These are phyloP conservation scores for Cotesia vestalis DNA, from an alignment of 1,140 invertebrate species.

Conservation along the genomic window DNA sequence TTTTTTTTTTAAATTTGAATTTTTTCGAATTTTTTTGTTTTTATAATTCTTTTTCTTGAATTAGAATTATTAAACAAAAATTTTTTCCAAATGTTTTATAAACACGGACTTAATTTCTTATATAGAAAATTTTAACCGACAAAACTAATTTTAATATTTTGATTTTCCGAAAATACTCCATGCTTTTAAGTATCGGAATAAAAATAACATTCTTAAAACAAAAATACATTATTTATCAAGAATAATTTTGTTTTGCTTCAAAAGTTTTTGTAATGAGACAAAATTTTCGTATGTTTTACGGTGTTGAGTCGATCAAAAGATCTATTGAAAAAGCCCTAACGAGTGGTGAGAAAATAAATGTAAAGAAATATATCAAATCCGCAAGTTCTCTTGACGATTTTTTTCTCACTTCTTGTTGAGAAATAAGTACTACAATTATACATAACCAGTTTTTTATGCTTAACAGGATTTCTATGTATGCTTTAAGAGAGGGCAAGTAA, in stretches of 20 bases:
- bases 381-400: background rate
- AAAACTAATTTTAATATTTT: too few relatives aligned
- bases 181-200: too few relatives aligned
- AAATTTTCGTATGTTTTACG: background rate
- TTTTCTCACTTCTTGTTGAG: background rate
- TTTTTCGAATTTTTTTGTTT: too few relatives aligned
- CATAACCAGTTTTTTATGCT: background rate
- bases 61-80: too few relatives aligned
- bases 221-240: background rate
- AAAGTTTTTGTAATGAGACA: background rate
- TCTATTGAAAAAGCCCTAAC: background rate
- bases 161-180: too few relatives aligned
- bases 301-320: background rate
- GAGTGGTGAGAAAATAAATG: background rate
- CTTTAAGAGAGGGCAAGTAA: background rate
- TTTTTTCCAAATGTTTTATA: too few relatives aligned
- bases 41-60: too few relatives aligned
- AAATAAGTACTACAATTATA: constrained; percentile 5
- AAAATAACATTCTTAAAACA: background rate
- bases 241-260: constrained; percentile 7
- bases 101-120: too few relatives aligned
- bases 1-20: too few relatives aligned
- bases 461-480: background rate
- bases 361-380: background rate
- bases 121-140: too few relatives aligned